Percentiles rank a stretch among this genome's conserved stretches.
phyloP scores from a whole-genome alignment of 2,888 invertebrate genomes.

The Exephanes ischioxanthus region DNA sequence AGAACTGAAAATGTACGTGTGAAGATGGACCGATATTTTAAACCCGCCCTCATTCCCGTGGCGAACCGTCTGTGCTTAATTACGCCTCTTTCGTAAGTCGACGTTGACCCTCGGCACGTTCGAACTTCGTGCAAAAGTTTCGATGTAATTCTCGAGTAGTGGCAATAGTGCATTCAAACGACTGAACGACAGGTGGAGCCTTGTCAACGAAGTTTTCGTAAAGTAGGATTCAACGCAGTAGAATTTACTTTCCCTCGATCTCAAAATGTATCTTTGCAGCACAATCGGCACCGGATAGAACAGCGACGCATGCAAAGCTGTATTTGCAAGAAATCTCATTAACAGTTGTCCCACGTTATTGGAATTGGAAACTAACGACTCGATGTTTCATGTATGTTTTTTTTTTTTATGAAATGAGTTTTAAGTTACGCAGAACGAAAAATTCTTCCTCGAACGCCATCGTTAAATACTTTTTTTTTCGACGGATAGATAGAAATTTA shows the following conservation, averaged over 20 bases:
- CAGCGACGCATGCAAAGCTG: neutral
- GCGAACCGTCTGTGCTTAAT: constrained; percentile 17
- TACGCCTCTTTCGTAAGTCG: neutral
- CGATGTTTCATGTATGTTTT: neutral
- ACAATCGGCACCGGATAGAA: neutral
- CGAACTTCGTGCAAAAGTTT: neutral
- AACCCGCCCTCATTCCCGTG: constrained; percentile 17
- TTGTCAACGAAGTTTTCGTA: neutral
- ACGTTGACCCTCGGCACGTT: constrained; percentile 3
- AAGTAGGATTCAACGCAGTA: neutral
- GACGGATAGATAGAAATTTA: neutral
- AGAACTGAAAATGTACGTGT: constrained; percentile 8
- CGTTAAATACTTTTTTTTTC: neutral
- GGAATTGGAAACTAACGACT: neutral
- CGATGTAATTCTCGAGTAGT: neutral
- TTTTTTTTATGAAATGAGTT: too few species aligned
- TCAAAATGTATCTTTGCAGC: neutral
- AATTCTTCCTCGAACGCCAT: too few species aligned
- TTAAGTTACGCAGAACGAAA: too few species aligned
- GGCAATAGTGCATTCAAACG: neutral
- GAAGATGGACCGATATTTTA: constrained; percentile 21
- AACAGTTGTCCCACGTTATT: neutral
- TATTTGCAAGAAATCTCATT: neutral
- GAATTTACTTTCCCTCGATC: neutral
- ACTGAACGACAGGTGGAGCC: neutral